phyloP scores from a whole-genome alignment of 2,797 vertebrate species.

The Anguilla megastoma region DNA sequence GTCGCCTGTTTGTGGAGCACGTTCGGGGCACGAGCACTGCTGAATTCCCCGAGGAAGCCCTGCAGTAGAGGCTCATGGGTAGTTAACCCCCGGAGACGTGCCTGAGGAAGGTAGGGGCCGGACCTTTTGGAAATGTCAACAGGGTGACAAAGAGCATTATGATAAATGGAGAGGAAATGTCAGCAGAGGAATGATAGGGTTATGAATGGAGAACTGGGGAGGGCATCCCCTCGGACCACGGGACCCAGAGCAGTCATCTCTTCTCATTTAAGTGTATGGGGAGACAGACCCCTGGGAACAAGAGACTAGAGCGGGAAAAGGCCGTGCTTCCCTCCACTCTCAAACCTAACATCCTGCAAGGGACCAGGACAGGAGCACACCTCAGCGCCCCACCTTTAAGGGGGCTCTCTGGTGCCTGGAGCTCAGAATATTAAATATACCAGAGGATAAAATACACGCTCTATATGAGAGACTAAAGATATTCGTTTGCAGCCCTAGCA shows the following conservation, averaged over 20 bases:
- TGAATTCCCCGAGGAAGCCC: constrained; percentile 30
- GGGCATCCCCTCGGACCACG: constrained; percentile 35
- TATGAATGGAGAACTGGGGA: constrained; percentile 51
- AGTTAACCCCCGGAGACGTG: constrained; percentile 53
- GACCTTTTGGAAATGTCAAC: constrained; percentile 57
- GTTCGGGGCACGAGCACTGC: not conserved
- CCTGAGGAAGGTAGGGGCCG: constrained; percentile 40
- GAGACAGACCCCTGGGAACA: not conserved
- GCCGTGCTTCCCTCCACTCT: not conserved
- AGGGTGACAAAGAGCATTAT: constrained; percentile 57
- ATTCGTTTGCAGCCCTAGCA: not conserved
- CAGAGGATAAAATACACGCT: not conserved
- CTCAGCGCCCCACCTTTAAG: not conserved
- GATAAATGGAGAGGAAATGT: constrained; percentile 62
- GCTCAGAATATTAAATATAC: not conserved
- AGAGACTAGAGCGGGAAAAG: not conserved
- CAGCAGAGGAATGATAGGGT: constrained; percentile 51
- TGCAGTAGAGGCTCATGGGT: constrained; percentile 49
- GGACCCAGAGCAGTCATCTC: constrained; percentile 35
- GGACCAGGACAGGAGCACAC: not conserved
- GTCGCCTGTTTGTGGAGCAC: not conserved
- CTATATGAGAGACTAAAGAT: not conserved
- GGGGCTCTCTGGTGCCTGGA: not conserved
- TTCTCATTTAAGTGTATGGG: not conserved
- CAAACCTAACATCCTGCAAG: not conserved